These are phyloP conservation scores for Hipposideros larvatus DNA, from an alignment of 2,797 vertebrate species.

Conservation along the genomic window DNA sequence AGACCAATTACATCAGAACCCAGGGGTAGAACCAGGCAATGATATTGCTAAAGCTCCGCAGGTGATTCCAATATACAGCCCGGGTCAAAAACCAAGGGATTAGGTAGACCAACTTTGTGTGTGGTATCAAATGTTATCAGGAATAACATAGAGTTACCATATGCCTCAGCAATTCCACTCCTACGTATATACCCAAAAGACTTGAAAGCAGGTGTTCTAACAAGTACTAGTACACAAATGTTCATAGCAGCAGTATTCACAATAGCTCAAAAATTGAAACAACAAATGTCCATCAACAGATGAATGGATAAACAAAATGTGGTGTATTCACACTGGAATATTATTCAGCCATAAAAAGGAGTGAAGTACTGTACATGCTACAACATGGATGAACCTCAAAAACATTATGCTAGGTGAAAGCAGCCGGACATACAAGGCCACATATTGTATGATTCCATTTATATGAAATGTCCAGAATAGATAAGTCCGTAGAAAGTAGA, in stretches of 20 bases:
- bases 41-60: background rate
- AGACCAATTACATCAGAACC: background rate
- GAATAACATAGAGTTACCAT: background rate
- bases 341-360: slow-evolving; percentile 32
- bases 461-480: slow-evolving; percentile 8
- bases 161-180: background rate
- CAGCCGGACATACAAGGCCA: background rate
- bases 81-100: background rate
- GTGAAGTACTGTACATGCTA: background rate
- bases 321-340: background rate
- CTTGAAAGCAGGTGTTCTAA: background rate
- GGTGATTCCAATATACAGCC: background rate
- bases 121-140: background rate
- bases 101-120: background rate
- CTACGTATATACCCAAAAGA: background rate
- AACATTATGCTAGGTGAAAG: background rate
- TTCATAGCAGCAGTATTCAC: background rate
- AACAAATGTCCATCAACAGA: background rate
- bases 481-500: slow-evolving; percentile 41
- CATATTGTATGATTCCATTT: slow-evolving; percentile 33
- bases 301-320: background rate
- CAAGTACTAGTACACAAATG: background rate
- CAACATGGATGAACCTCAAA: background rate
- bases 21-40: background rate
- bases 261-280: background rate